A percentile compares a stretch with the other conserved stretches of the same genome.
phyloP scores from a whole-genome alignment of 1,140 invertebrate genomes.

The Palaemon carinicauda region DNA sequence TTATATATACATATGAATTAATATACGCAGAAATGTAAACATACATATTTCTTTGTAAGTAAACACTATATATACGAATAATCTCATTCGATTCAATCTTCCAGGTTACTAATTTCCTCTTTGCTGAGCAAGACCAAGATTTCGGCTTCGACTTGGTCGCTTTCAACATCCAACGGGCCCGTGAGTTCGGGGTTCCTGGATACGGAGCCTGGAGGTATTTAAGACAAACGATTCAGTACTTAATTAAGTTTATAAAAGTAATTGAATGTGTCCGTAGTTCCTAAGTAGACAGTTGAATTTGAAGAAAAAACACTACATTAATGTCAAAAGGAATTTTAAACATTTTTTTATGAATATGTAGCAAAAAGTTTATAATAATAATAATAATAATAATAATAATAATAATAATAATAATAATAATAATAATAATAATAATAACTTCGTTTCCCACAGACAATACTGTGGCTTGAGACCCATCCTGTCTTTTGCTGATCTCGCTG shows the following conservation, averaged over 20 bases:
- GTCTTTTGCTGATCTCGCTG: conserved; percentile 83
- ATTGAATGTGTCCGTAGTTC: too few relatives aligned
- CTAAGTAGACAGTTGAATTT: too few relatives aligned
- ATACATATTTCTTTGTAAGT: too few relatives aligned
- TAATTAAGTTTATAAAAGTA: too few relatives aligned
- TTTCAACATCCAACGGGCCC: conserved; percentile 92
- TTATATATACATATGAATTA: too few relatives aligned
- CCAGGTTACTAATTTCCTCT: conserved; percentile 65
- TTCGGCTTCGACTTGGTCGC: conserved; percentile 83
- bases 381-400: too few relatives aligned
- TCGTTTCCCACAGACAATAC: conserved; percentile 74
- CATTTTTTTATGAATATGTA: too few relatives aligned
- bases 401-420: too few relatives aligned
- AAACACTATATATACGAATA: background rate
- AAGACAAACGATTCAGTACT: background rate
- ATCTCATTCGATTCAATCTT: background rate
- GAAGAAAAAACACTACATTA: too few relatives aligned
- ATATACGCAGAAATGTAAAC: background rate
- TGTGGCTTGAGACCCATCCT: conserved; percentile 83
- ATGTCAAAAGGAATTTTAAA: too few relatives aligned
- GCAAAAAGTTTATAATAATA: too few relatives aligned
- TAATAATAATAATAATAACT: background rate
- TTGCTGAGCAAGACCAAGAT: conserved; percentile 63
- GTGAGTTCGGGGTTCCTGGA: conserved; percentile 90
- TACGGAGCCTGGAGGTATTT: conserved; percentile 82